These are phyloP conservation scores for Indri indri DNA, from an alignment of 2,113 vertebrate genomes.

Conservation along the genomic window DNA sequence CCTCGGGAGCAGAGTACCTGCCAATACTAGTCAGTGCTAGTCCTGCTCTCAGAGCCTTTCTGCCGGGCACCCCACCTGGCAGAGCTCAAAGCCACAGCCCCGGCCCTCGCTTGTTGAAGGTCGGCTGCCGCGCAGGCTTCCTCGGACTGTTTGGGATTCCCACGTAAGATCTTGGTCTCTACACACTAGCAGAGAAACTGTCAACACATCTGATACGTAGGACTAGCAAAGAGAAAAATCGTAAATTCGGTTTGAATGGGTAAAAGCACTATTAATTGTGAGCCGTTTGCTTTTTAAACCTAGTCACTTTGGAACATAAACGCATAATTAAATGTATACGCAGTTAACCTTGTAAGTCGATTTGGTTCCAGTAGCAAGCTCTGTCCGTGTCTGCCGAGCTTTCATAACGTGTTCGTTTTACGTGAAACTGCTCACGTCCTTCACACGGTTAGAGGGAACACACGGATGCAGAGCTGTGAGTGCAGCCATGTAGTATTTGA, in stretches of 20 bases:
- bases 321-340: background rate
- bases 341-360: slow-evolving; percentile 9
- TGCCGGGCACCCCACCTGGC: background rate
- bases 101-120: too few species aligned
- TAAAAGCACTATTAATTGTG: slow-evolving; percentile 5
- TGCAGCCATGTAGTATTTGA: background rate
- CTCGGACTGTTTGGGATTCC: background rate
- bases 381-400: background rate
- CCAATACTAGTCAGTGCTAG: background rate
- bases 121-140: background rate
- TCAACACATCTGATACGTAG: background rate
- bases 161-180: background rate
- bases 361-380: slow-evolving; percentile 23
- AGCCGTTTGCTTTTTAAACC: slow-evolving; percentile 13
- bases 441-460: background rate
- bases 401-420: slow-evolving; percentile 24
- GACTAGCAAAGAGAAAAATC: background rate
- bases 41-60: background rate
- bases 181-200: background rate
- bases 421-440: background rate
- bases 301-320: slow-evolving; percentile 26
- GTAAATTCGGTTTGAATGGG: background rate
- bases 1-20: background rate
- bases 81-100: background rate
- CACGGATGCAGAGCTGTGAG: background rate